phyloP scores from a whole-genome alignment of 2,113 vertebrate genomes.

The Neogobius melanostomus region DNA sequence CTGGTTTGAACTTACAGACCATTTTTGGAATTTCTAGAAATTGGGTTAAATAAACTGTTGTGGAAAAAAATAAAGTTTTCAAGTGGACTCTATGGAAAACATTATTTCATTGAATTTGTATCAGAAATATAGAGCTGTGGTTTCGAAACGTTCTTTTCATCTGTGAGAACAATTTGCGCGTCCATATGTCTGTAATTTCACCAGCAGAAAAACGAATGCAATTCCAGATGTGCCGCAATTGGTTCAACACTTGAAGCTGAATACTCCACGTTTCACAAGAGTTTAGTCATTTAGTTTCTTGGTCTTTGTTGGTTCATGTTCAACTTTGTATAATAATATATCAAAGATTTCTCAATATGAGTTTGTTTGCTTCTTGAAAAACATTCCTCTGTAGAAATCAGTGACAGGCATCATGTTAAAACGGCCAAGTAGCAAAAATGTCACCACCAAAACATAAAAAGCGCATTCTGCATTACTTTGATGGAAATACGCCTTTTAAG shows the following conservation, averaged over 20 bases:
- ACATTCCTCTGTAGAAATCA: conserved; percentile 56
- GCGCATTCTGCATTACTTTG: conserved; percentile 61
- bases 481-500: conserved; percentile 70
- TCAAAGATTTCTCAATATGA: conserved; percentile 68
- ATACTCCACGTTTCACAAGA: conserved; percentile 40
- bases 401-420: conserved; percentile 68
- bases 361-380: conserved; percentile 68
- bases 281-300: conserved; percentile 13
- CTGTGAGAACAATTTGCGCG: conserved; percentile 27
- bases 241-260: conserved; percentile 30
- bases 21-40: too few species aligned
- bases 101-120: not conserved
- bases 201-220: conserved; percentile 31
- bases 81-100: not conserved
- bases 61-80: not conserved
- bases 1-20: too few species aligned
- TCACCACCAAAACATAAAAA: conserved; percentile 48
- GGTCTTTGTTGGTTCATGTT: conserved; percentile 44
- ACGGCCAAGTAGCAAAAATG: conserved; percentile 69
- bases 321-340: conserved; percentile 62
- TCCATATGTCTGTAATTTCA: conserved; percentile 32
- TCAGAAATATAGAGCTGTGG: conserved; percentile 10
- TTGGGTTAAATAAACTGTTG: too few species aligned
- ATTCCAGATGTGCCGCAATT: conserved; percentile 41
- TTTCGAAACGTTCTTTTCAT: conserved; percentile 7